Evolutionary conservation across 2,888 invertebrate genomes (phyloP), one percentile per base, ranked within the genome.

Genomic region (Ernsta delagoae): DNA sequence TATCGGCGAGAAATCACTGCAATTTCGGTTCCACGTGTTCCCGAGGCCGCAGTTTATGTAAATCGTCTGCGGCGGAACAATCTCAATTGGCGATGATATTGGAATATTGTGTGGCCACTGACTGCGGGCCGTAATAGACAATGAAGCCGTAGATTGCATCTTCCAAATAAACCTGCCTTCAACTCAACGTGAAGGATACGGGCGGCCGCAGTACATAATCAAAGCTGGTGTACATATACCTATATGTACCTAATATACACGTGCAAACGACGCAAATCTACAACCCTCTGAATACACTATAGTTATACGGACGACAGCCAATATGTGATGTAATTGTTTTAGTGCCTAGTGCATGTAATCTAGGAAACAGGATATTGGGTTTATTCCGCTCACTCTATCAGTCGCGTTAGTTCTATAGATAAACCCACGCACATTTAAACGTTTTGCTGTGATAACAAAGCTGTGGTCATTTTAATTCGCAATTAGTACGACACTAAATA

Each of bases 41-140:
- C 74, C 70, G 65, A 75, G 65, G 77, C 79, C 80, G 78, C 82
- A 80, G 84, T 83, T 86, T 85, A 87, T 88, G 87, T 83, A 86
- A 85, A 87, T 84, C 34, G 41, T 41, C 76, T 77, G 78, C 76
- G 77, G 75, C 71, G 75, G 76, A 78, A 78, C 83, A 77, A 79
- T 83, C 82, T 79, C 83, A 79, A 84, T 85, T 79, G 82, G 74
- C 70, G 71, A 78, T 79, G 79, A 80, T 84, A 83, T 82, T 81
- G 83, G 79, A 79, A 78, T 75, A 78, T 76, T 75, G 76, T 75
- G 78, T 74, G 75, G 74, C 73, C 73, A 74, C 74, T 72, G 71
- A 68, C 65, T 69, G 69, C 53, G 70, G 70, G 70, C 72, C 74
- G 77, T 67, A 78, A 79, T 80, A 81, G 76, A 79, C 81, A 77